phyloP scores from a whole-genome alignment of 2,113 vertebrate genomes.

The Halcyon senegalensis region DNA sequence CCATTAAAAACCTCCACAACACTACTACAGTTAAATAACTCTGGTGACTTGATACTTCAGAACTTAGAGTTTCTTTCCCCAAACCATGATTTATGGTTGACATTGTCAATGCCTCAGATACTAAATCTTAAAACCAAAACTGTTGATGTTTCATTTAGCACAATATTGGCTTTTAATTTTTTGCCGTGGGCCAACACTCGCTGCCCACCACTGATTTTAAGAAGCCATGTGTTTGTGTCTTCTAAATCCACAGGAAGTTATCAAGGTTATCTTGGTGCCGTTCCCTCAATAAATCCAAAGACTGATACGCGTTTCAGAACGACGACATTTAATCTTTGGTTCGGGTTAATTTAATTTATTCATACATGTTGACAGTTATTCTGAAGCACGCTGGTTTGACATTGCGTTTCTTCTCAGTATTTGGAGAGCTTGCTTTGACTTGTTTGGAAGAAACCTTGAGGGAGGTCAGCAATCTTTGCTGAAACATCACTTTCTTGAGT shows the following conservation, averaged over 20 bases:
- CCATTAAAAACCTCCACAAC: background rate
- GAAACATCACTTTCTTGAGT: conserved; percentile 41
- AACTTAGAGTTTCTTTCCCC: background rate
- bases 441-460: conserved; percentile 24
- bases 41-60: background rate
- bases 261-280: background rate
- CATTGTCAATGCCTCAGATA: background rate
- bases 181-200: background rate
- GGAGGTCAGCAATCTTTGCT: conserved; percentile 38
- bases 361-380: conserved; percentile 10
- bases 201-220: background rate
- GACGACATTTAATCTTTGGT: background rate
- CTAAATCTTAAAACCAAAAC: background rate
- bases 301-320: conserved; percentile 26
- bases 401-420: background rate
- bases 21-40: background rate
- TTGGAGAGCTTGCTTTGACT: conserved; percentile 18
- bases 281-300: background rate
- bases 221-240: background rate
- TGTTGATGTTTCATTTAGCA: background rate
- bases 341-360: conserved; percentile 40
- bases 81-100: background rate
- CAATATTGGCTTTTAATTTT: background rate
- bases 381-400: conserved; percentile 3
- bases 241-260: background rate